Evolutionary conservation across 1,140 invertebrate genomes (phyloP), one percentile per base, ranked within the genome.

Genomic region (Drosophila pseudoobscura): DNA sequence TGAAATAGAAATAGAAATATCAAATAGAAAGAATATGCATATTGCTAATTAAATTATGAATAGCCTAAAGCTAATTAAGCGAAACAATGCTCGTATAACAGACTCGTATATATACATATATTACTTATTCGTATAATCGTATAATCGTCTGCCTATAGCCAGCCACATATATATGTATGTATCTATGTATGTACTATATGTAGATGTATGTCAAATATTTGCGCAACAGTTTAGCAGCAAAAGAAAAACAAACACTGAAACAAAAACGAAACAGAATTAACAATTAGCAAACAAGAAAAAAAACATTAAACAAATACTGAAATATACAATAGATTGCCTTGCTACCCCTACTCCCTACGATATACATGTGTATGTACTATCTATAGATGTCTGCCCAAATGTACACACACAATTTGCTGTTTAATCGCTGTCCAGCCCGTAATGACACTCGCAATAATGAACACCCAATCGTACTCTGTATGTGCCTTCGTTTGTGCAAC

Each of bases 1-100:
- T 72, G 56, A 80, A 73, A 50, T 20, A 20, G 20, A 20, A 20
- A 20, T 20, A 20, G 20, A 51, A 85, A 85, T 85, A 85, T 53
- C 61, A 72, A 73, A 83, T 75, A 74, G 39, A 22, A 77, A 58
- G 62, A 85, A 70, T 77, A 70, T 77, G 64, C 68, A 70, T 80
- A 82, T 87, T 77, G 74, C 64, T 87, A 87, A 87, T 87, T 87
- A 75, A 87, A 78, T 71, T 75, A 87, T 61, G 61, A 78, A 87
- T 87, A 87, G 78, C 75, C 75, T 75, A 75, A 83, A 72, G 64
- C 83, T 87, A 82, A 87, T 88, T 87, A 87, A 88, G 65, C 62
- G 15, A 29, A 75, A 71, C 60, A 87, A 87, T 80, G 71, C 65
- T 79, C 54, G 45, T 56, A 49, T 63, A 84, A 56, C 80, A 78